Percentiles rank a stretch among this genome's conserved stretches.
Conservation (phyloP, 2,888 invertebrate genomes). For the Athetis lepigone region DNA sequence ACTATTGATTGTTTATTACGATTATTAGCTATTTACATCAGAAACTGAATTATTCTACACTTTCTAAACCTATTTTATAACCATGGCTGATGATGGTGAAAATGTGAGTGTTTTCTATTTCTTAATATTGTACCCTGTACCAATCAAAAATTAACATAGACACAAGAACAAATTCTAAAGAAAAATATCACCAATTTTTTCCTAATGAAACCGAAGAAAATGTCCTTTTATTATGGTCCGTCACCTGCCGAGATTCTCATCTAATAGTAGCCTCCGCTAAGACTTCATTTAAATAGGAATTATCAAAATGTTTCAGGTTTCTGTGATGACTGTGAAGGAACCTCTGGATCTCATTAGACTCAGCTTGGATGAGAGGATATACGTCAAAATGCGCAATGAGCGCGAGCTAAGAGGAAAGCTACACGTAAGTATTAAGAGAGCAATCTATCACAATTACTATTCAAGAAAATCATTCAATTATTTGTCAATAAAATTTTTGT, state of each 20-base stretch:
- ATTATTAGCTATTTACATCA: not conserved
- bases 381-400: slow-evolving; percentile 99
- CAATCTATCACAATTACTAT: not conserved
- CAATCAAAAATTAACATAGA: not conserved
- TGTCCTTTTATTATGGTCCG: not conserved
- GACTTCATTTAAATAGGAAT: not conserved
- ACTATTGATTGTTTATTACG: slow-evolving; percentile 33
- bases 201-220: no score
- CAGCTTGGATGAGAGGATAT: slow-evolving; percentile 99
- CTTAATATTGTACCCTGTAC: slow-evolving; percentile 5
- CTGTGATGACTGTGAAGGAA: slow-evolving; percentile 98
- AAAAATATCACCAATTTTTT: no score
- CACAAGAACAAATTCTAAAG: not conserved
- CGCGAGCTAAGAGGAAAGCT: slow-evolving; percentile 98
- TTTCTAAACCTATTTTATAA: not conserved
- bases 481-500: not conserved
- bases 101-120: slow-evolving; percentile 76
- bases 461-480: not conserved
- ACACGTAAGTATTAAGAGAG: slow-evolving; percentile 92
- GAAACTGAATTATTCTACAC: not conserved
- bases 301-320: slow-evolving; percentile 91
- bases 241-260: not conserved
- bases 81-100: slow-evolving; percentile 86
- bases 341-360: slow-evolving; percentile 98
- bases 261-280: not conserved